Conservation (phyloP, 2,797 vertebrate genomes). For the Petrocephalus sullivani region DNA sequence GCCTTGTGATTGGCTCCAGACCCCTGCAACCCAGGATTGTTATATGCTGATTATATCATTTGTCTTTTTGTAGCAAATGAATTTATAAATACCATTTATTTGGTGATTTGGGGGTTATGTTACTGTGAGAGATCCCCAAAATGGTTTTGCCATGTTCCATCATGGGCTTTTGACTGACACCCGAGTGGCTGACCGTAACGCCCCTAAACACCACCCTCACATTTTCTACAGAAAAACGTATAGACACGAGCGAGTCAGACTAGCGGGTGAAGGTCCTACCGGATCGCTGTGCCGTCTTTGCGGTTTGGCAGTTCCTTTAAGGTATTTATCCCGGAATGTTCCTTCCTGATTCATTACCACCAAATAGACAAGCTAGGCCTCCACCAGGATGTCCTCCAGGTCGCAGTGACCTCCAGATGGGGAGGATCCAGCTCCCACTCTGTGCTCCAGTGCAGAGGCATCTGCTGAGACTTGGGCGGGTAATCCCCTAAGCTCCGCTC, state of each 20-base stretch:
- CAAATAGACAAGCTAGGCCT: constrained; percentile 33
- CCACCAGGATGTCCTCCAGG: constrained; percentile 41
- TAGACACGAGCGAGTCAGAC: not conserved
- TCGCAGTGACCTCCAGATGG: constrained; percentile 66
- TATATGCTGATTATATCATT: not conserved
- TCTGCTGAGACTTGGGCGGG: not conserved
- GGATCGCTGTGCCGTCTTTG: not conserved
- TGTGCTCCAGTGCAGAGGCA: constrained; percentile 30
- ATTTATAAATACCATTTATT: not conserved
- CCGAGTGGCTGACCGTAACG: not conserved
- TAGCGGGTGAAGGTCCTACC: not conserved
- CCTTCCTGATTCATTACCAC: constrained; percentile 36
- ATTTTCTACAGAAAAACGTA: not conserved
- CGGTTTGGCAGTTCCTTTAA: not conserved
- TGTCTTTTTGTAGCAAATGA: not conserved
- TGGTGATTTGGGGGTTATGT: not conserved
- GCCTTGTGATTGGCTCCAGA: not conserved
- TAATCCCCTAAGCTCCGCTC: not conserved
- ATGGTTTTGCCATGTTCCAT: not conserved
- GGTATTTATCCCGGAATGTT: constrained; percentile 29
- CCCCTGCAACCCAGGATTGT: not conserved
- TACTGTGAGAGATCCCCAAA: not conserved
- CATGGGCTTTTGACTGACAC: not conserved
- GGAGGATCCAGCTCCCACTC: constrained; percentile 49
- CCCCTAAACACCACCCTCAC: not conserved